Conservation (phyloP, 2,888 invertebrate genomes). For the Luffia ferchaultella region DNA sequence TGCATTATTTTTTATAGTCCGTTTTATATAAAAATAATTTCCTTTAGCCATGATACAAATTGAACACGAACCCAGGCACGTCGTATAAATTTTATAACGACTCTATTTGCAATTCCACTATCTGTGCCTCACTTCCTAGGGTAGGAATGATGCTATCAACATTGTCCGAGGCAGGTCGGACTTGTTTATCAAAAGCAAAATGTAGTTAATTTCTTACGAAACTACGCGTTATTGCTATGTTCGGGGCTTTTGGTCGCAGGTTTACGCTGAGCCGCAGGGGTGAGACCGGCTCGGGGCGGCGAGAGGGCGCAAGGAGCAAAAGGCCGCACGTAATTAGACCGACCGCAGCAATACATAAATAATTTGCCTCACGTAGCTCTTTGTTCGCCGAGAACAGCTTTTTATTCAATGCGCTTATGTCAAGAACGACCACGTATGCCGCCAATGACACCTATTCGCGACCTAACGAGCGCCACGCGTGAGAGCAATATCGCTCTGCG, state of each 20-base stretch:
- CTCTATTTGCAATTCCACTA: too few species aligned
- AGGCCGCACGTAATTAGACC: constrained; percentile 59
- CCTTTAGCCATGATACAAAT: too few species aligned
- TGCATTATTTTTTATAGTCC: too few species aligned
- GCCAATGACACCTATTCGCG: background rate
- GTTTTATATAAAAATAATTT: too few species aligned
- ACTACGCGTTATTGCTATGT: constrained; percentile 5
- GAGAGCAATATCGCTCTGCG: too few species aligned
- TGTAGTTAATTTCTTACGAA: constrained; percentile 18
- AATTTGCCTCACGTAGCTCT: constrained; percentile 62
- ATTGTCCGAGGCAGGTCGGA: too few species aligned
- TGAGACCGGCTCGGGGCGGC: constrained; percentile 5
- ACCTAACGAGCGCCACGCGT: background rate
- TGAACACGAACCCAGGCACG: too few species aligned
- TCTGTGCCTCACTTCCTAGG: too few species aligned
- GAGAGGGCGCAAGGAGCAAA: constrained; percentile 46
- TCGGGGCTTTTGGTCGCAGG: constrained; percentile 1
- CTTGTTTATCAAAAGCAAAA: constrained; percentile 30
- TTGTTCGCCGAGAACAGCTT: constrained; percentile 52
- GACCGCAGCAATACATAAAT: constrained; percentile 62
- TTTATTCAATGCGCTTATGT: constrained; percentile 59
- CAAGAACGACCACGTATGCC: constrained; percentile 30
- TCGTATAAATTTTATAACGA: too few species aligned
- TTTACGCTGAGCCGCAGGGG: constrained; percentile 1
- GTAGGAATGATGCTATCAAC: too few species aligned